Conservation (phyloP, 2,113 vertebrate genomes). For the Melanerpes aurifrons region DNA sequence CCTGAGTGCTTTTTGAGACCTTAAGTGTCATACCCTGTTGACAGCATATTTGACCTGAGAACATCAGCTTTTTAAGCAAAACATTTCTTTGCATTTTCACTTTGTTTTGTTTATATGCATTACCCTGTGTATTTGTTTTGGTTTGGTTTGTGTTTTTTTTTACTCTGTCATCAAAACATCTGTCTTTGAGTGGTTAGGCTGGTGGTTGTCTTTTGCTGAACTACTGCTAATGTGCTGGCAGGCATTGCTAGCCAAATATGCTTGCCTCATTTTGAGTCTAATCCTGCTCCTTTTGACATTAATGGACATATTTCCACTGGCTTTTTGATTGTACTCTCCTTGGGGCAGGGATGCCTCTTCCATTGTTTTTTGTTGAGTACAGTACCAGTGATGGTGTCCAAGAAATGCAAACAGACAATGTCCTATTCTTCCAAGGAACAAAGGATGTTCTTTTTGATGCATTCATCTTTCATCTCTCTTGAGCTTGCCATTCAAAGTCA, state of each 20-base stretch:
- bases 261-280: constrained; percentile 4
- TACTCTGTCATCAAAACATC: constrained; percentile 43
- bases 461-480: constrained; percentile 51
- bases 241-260: not conserved
- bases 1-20: constrained; percentile 58
- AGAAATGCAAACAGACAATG: constrained; percentile 52
- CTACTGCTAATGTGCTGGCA: not conserved
- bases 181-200: constrained; percentile 10
- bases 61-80: constrained; percentile 52
- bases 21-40: constrained; percentile 48
- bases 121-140: constrained; percentile 35
- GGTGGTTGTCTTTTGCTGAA: constrained; percentile 11
- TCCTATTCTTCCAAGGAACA: constrained; percentile 57
- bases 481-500: constrained; percentile 23
- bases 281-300: constrained; percentile 4
- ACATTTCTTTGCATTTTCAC: constrained; percentile 45
- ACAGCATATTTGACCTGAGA: constrained; percentile 57
- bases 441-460: constrained; percentile 39
- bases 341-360: constrained; percentile 9
- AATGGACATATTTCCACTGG: not conserved
- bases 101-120: constrained; percentile 57
- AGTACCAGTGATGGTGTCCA: not conserved
- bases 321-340: not conserved
- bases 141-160: constrained; percentile 8
- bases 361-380: constrained; percentile 34